Base-by-base conservation (phyloP, 2,888 invertebrate species). In the Drosophila mimica region DNA sequence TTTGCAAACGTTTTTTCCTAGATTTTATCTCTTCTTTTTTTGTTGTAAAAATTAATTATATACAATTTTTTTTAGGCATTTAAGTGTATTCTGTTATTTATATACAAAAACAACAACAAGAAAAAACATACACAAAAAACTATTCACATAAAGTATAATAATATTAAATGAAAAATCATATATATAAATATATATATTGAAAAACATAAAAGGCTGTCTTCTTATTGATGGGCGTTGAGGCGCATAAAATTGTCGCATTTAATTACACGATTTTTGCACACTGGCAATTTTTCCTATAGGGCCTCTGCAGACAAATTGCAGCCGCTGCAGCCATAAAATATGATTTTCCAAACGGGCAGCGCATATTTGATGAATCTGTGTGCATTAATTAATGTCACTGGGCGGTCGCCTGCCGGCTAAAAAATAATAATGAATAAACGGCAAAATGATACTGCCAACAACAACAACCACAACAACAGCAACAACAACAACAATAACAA, bases 191-290 rank as follows among this genome's bases (percentile, higher is more conserved):
- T 46, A 56, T 56, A 56, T 56, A 36, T 56, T 76, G 70, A 48
- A 73, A 82, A 81, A 77, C 33, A 72, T 31, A 81, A 36, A 70
- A 54, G 34, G 34, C 34, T 67, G 49, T 80, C 36, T 70, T 67
- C 54, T 62, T 65, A 60, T 79, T 63, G 49, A 43, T 53, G 56
- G 56, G 40, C 40, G 25, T 43, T 49, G 33, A 71, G 70, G 82
- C 65, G 72, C 58, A 84, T 60, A 76, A 91, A 88, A 91, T 90
- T 91, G 91, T 91, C 91, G 90, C 90, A 89, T 91, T 91, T 88
- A 90, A 90, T 91, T 88, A 89, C 80, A 75, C 81, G 76, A 82
- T 85, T 89, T 86, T 83, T 79, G 81, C 54, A 63, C 61, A 57
- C 36, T 33, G 30, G 33, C 53, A 52, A 77, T 38, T 74, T 69